These are phyloP conservation scores for Erebia aethiops DNA, from an alignment of 2,888 invertebrate genomes.

Conservation along the genomic window DNA sequence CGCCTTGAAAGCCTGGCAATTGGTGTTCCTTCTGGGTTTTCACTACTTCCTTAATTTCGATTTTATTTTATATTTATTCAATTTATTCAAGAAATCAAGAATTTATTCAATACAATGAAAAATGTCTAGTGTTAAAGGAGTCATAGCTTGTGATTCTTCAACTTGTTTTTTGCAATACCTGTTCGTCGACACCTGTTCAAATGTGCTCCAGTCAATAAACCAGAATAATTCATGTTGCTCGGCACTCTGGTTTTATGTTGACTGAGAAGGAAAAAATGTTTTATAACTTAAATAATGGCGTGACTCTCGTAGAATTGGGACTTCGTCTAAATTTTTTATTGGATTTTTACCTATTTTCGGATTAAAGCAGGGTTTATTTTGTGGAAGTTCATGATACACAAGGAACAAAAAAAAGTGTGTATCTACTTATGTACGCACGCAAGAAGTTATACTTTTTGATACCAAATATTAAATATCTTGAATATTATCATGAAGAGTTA, in stretches of 20 bases:
- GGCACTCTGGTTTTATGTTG: slow-evolving; percentile 32
- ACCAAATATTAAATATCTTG: too few species aligned
- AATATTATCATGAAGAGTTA: too few species aligned
- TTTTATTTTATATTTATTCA: too few species aligned
- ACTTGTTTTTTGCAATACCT: slow-evolving; percentile 63
- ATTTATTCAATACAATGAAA: not conserved
- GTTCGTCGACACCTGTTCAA: slow-evolving; percentile 55
- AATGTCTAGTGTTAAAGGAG: slow-evolving; percentile 35
- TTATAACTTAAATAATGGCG: slow-evolving; percentile 25
- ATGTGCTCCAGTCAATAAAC: slow-evolving; percentile 37
- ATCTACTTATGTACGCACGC: too few species aligned
- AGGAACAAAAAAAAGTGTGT: not conserved
- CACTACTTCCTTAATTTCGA: too few species aligned
- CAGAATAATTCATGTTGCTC: slow-evolving; percentile 39
- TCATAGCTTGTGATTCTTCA: slow-evolving; percentile 62
- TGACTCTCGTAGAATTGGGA: slow-evolving; percentile 30
- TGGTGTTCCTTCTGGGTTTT: too few species aligned
- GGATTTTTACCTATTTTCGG: not conserved
- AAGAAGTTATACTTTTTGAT: too few species aligned
- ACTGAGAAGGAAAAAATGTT: slow-evolving; percentile 37
- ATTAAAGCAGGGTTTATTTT: too few species aligned
- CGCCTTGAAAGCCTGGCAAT: too few species aligned
- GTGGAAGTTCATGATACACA: not conserved
- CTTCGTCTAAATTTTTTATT: slow-evolving; percentile 23
- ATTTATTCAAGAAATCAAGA: too few species aligned